Base-by-base conservation (phyloP, 2,113 vertebrate species). In the Accipiter cooperii region DNA sequence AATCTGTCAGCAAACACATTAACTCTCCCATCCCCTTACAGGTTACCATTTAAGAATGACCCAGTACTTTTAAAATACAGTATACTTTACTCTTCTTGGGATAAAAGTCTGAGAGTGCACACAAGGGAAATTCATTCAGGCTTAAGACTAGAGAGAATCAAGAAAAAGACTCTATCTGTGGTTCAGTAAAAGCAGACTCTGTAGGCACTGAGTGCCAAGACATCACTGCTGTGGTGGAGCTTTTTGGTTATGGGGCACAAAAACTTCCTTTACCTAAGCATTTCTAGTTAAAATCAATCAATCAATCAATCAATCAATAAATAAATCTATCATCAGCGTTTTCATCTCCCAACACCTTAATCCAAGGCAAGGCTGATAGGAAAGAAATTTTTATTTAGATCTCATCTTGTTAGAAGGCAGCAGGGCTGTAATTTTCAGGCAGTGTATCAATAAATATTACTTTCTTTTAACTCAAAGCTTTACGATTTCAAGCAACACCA, bases 381-480 rank as follows among this genome's bases (percentile, higher is more conserved):
- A 75, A 92, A 85, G 70, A 86, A 74, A 87, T 42, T 86, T 96
- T 73, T 71, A 68, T 58, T 79, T 63, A 64, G 49, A 85, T 47
- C 40, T 58, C 78, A 85, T 40, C 69, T 58, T 40, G 29, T 73
- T 87, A 88, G 81, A 97, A 97, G 77, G 40, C 78, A 95, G 26
- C 8, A 70, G 28, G 34, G 36, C 17, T 78, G 40, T 52, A 87
- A 66, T 47, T 90, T 77, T 87, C 60, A 91, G 73, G 63, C 55
- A 79, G 51, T 1, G 1, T 60, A 64, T 47, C 63, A 94, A 87
- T 69, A 52, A 91, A 69, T 54, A 68, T n/a, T 79, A 84, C 57
- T 21, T 84, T 66, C 70, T 93, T 84, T 96, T 89, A 95, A 96
- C 16, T 85, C 60, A n/a, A 88, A 96, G 93, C 88, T 87, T 91